These are phyloP conservation scores for Chymomyza costata DNA, from an alignment of 1,140 invertebrate genomes.

Conservation along the genomic window DNA sequence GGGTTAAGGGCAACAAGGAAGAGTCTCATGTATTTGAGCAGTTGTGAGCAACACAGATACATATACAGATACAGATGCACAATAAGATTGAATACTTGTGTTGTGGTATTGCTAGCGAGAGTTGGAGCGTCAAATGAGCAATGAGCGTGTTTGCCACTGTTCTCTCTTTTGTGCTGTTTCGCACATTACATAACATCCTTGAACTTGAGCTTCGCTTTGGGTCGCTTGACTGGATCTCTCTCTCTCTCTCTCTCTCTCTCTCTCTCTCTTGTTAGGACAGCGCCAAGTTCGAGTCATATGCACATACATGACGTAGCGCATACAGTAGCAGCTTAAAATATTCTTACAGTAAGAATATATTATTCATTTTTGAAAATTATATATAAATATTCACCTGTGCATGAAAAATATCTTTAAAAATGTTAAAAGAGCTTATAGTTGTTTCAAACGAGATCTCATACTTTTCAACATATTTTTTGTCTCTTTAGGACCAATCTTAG, in stretches of 20 bases:
- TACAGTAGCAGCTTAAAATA: background rate
- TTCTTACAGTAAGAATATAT: background rate
- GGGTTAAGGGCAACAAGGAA: background rate
- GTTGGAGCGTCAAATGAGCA: background rate
- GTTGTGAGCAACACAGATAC: conserved; percentile 19
- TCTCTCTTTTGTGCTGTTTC: conserved; percentile 22
- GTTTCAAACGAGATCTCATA: too few species aligned
- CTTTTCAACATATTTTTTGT: too few species aligned
- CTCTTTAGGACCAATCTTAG: too few species aligned
- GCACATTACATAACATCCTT: conserved; percentile 74
- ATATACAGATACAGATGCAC: background rate
- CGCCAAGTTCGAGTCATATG: conserved; percentile 27
- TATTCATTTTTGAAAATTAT: too few species aligned
- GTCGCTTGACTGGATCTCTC: conserved; percentile 41
- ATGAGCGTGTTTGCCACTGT: conserved; percentile 3
- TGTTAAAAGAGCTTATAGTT: too few species aligned
- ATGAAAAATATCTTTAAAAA: too few species aligned
- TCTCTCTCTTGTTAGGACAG: conserved; percentile 30
- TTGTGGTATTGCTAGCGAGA: too few species aligned
- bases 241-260: too few species aligned
- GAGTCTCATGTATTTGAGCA: conserved; percentile 10
- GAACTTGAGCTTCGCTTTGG: conserved; percentile 68
- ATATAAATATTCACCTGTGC: too few species aligned
- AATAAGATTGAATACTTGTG: too few species aligned
- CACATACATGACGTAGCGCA: conserved; percentile 2